Evolutionary conservation across 2,888 invertebrate species (phyloP).

Genomic region (Gari tellinella): DNA sequence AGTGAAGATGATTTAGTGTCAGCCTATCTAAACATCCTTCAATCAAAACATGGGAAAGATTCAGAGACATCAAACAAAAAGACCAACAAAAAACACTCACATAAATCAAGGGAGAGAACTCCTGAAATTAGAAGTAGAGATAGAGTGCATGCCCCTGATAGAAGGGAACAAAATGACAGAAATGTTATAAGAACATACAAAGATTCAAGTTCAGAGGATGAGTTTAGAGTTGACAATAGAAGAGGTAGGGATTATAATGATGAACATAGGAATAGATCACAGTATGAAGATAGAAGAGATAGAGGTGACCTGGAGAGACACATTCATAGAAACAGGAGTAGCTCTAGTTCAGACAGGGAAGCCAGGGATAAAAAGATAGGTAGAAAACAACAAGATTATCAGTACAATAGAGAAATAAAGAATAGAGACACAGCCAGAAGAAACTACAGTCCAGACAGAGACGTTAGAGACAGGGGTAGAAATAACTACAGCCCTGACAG

Average conservation of each 20-base stretch:
- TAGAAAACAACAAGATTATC: neutral
- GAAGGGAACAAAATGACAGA: constrained; percentile 2
- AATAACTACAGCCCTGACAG: neutral
- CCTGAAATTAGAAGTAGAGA: constrained; percentile 9
- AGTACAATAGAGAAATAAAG: no score
- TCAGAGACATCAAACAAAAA: neutral
- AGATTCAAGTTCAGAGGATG: neutral
- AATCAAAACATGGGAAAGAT: constrained; percentile 65
- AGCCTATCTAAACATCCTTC: constrained; percentile 79
- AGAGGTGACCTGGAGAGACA: constrained; percentile 4
- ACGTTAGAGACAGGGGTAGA: neutral
- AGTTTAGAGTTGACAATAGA: constrained; percentile 2
- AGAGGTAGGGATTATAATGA: constrained; percentile 11
- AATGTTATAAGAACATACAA: constrained; percentile 9
- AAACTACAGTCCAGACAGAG: neutral
- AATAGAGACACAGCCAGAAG: neutral
- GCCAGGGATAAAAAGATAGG: constrained; percentile 1
- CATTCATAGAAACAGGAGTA: constrained; percentile 18
- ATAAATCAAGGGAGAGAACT: constrained; percentile 14
- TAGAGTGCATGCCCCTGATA: constrained; percentile 6
- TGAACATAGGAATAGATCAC: constrained; percentile 18
- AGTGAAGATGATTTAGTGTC: constrained; percentile 77
- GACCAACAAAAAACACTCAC: neutral
- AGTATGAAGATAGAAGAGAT: constrained; percentile 9
- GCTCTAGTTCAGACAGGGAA: constrained; percentile 8